Evolutionary conservation across 2,113 vertebrate species (phyloP).

Genomic region (Otus sunia): DNA sequence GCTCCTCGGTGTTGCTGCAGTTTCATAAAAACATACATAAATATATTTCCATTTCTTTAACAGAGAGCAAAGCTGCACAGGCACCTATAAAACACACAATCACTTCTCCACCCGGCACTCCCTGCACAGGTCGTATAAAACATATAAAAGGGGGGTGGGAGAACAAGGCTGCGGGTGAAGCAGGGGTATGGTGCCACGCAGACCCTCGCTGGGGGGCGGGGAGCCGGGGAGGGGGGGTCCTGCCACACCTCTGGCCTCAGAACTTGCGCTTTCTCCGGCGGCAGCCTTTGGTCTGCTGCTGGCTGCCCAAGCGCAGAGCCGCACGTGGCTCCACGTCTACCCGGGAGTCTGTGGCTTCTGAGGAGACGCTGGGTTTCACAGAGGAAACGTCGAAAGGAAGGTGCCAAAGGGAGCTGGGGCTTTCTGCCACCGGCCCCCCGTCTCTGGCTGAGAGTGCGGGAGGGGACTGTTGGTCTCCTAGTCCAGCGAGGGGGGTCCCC

Average conservation of each 20-base stretch:
- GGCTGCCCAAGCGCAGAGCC: slow-evolving; percentile 27
- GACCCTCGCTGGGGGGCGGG: background rate
- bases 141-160: slow-evolving; percentile 46
- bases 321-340: slow-evolving; percentile 76
- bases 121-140: slow-evolving; percentile 63
- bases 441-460: background rate
- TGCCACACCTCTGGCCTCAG: slow-evolving; percentile 12
- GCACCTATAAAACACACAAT: slow-evolving; percentile 69
- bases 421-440: background rate
- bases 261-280: slow-evolving; percentile 69
- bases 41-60: slow-evolving; percentile 77
- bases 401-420: background rate
- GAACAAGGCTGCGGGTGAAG: slow-evolving; percentile 19
- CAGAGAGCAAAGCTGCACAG: slow-evolving; percentile 63
- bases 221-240: background rate
- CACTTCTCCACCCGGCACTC: slow-evolving; percentile 44
- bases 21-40: slow-evolving; percentile 81
- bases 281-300: slow-evolving; percentile 61
- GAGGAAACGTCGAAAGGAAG: slow-evolving; percentile 71
- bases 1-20: slow-evolving; percentile 45
- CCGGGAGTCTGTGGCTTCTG: slow-evolving; percentile 76
- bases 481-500: background rate
- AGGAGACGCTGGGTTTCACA: slow-evolving; percentile 77
- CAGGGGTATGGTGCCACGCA: background rate
- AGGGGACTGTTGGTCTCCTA: background rate